Percentiles rank a stretch among this genome's conserved stretches.
Conservation (phyloP, 2,888 invertebrate genomes). For the Cephus nigrinus region DNA sequence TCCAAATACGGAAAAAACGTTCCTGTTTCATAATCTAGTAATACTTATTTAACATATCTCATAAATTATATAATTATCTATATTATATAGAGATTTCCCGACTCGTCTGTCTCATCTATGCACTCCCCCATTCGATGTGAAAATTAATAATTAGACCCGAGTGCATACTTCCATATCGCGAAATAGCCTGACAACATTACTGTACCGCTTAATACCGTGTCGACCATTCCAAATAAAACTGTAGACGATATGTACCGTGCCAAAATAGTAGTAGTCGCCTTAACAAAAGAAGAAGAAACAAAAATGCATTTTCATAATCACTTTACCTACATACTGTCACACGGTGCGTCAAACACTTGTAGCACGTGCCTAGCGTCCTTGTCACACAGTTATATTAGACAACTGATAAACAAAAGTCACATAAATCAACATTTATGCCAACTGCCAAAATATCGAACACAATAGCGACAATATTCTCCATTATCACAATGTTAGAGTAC, state of each 20-base stretch:
- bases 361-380: not conserved
- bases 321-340: not conserved
- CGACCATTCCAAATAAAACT: not conserved
- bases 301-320: not conserved
- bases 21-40: conserved; percentile 28
- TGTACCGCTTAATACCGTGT: not conserved
- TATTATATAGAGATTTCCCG: conserved; percentile 14
- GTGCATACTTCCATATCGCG: not conserved
- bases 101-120: conserved; percentile 30
- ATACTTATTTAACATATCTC: conserved; percentile 38
- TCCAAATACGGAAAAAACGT: conserved; percentile 21
- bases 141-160: conserved; percentile 3
- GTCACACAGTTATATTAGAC: not conserved
- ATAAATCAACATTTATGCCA: not conserved
- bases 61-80: conserved; percentile 35
- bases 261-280: not conserved
- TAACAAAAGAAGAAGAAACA: not conserved
- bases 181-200: not conserved
- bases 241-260: not conserved
- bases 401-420: not conserved
- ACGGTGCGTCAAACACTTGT: not conserved
- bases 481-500: not conserved
- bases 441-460: not conserved
- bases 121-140: conserved; percentile 15
- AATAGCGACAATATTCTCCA: not conserved